A percentile compares a stretch with the other conserved stretches of the same genome.
Evolutionary conservation across 2,888 invertebrate genomes (phyloP).

Genomic region (Baronia brevicornis): DNA sequence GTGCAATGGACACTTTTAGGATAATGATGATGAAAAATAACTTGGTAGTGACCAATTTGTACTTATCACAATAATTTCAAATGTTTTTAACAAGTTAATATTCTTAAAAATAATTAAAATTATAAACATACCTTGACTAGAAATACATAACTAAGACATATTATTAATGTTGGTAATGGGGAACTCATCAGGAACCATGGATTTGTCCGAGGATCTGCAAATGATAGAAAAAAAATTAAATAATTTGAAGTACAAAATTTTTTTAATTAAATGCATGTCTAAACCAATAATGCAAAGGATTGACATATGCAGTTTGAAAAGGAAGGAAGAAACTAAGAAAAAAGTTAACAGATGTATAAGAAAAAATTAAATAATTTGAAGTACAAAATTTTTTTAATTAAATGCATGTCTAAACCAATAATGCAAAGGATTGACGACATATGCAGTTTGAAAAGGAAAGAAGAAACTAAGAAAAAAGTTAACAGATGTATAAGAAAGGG

Average conservation of each 20-base stretch:
- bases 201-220: slow-evolving; percentile 90
- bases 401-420: too few relatives aligned
- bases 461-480: too few relatives aligned
- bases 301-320: too few relatives aligned
- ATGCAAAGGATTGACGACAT: too few relatives aligned
- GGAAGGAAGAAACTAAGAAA: too few relatives aligned
- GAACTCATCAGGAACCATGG: slow-evolving; percentile 96
- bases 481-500: slow-evolving; percentile 46
- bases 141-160: slow-evolving; percentile 92
- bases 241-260: not conserved
- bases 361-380: slow-evolving; percentile 1
- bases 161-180: slow-evolving; percentile 92
- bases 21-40: too few relatives aligned
- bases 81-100: not conserved
- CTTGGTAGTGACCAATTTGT: too few relatives aligned
- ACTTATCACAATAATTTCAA: not conserved
- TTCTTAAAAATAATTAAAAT: slow-evolving; percentile 4
- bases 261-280: not conserved
- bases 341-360: slow-evolving; percentile 53
- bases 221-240: slow-evolving; percentile 22
- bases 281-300: too few relatives aligned
- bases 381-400: not conserved
- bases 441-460: too few relatives aligned
- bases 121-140: slow-evolving; percentile 83
- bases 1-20: too few relatives aligned